Conservation (phyloP, 1,140 invertebrate species). For the Drosophila sturtevanti region DNA sequence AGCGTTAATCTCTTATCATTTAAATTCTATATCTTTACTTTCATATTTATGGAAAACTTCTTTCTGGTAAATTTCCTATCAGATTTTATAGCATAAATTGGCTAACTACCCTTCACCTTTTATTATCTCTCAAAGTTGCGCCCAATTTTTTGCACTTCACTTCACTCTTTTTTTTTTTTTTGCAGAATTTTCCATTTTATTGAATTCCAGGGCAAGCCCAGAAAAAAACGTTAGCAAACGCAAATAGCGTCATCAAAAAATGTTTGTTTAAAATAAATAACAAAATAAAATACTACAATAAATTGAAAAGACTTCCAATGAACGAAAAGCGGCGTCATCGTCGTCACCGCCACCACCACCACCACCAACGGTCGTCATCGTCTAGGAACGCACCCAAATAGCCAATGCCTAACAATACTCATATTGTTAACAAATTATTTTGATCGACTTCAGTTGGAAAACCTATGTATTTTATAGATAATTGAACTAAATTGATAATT, state of each 20-base stretch:
- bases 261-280: slow-evolving; percentile 73
- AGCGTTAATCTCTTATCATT: neutral
- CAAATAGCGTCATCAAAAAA: slow-evolving; percentile 64
- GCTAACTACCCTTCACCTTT: neutral
- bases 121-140: neutral
- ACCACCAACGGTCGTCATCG: slow-evolving; percentile 39
- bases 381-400: slow-evolving; percentile 51
- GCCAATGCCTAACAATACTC: slow-evolving; percentile 36
- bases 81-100: neutral
- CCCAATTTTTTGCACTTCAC: slow-evolving; percentile 6
- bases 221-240: slow-evolving; percentile 49
- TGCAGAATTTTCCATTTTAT: slow-evolving; percentile 62
- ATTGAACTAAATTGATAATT: slow-evolving; percentile 52
- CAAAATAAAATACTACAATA: slow-evolving; percentile 61
- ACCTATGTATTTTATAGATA: slow-evolving; percentile 44
- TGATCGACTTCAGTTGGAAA: neutral
- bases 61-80: neutral
- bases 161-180: slow-evolving; percentile 32
- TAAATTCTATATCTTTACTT: neutral
- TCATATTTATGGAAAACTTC: neutral
- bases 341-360: slow-evolving; percentile 42
- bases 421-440: slow-evolving; percentile 68
- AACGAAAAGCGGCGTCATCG: slow-evolving; percentile 52
- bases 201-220: slow-evolving; percentile 58
- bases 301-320: slow-evolving; percentile 49